phyloP scores from a whole-genome alignment of 1,140 invertebrate species.

The Aphaenogaster ashmeadi region DNA sequence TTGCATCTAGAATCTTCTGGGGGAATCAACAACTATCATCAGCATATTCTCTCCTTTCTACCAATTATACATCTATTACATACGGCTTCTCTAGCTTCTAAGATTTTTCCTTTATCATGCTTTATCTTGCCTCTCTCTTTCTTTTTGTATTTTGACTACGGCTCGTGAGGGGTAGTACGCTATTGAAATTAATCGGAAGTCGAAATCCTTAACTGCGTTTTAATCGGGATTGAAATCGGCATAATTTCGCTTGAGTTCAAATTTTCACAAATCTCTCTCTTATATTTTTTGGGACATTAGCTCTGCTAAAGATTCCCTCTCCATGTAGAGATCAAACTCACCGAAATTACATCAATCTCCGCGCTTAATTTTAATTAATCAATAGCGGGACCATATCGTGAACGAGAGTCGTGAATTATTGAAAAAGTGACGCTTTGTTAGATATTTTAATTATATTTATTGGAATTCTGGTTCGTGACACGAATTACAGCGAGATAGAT shows the following conservation, averaged over 20 bases:
- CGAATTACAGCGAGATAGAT: slow-evolving; percentile 29
- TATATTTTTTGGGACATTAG: not conserved
- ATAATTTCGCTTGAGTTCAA: slow-evolving; percentile 12
- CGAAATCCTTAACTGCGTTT: not conserved
- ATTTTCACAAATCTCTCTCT: not conserved
- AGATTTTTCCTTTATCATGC: slow-evolving; percentile 61
- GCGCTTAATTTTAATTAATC: not conserved
- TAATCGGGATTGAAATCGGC: not conserved
- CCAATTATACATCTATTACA: slow-evolving; percentile 65
- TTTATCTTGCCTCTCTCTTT: slow-evolving; percentile 34
- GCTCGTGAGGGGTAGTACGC: not conserved
- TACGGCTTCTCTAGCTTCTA: slow-evolving; percentile 62
- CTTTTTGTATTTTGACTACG: slow-evolving; percentile 33
- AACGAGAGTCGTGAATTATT: slow-evolving; percentile 15
- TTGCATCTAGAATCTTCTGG: slow-evolving; percentile 36
- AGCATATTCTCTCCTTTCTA: slow-evolving; percentile 59
- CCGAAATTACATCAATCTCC: not conserved
- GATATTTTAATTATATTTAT: slow-evolving; percentile 22
- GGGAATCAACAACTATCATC: slow-evolving; percentile 46
- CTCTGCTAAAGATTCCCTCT: not conserved
- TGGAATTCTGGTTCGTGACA: not conserved
- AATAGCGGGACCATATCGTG: not conserved
- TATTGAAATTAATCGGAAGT: slow-evolving; percentile 2
- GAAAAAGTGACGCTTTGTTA: not conserved
- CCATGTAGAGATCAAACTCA: not conserved